Percentiles rank a stretch among this genome's conserved stretches.
phyloP scores from a whole-genome alignment of 53 echinoderm and acorn worm genomes.

The Patiria pectinifera region DNA sequence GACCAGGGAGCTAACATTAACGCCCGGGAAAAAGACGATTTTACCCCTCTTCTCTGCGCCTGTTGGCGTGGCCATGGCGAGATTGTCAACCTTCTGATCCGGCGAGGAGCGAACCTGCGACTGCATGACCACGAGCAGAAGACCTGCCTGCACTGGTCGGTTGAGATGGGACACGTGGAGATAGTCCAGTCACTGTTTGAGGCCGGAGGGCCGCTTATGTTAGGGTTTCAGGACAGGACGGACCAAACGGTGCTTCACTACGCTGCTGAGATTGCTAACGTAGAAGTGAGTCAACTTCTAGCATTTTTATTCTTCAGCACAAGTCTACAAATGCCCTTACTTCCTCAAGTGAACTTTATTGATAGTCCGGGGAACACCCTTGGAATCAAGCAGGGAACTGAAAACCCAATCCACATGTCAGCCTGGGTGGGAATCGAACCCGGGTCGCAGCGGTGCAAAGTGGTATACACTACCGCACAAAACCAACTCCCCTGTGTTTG shows the following conservation, averaged over 20 bases:
- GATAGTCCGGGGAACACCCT: too few relatives aligned
- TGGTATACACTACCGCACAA: too few relatives aligned
- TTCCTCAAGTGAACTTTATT: too few relatives aligned
- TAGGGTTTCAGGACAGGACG: slow-evolving; percentile 45
- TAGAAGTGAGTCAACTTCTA: slow-evolving; percentile 49
- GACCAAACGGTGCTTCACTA: slow-evolving; percentile 84
- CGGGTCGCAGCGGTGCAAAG: too few relatives aligned
- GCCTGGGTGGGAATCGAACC: too few relatives aligned
- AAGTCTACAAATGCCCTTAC: too few relatives aligned
- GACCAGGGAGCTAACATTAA: slow-evolving; percentile 43
- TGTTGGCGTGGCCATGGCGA: slow-evolving; percentile 85
- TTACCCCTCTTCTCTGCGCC: slow-evolving; percentile 79
- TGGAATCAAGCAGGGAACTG: too few relatives aligned
- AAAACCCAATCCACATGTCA: too few relatives aligned
- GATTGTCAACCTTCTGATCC: slow-evolving; percentile 59
- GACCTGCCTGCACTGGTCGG: slow-evolving; percentile 81
- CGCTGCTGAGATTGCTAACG: slow-evolving; percentile 76
- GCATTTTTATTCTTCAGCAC: neutral
- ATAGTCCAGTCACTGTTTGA: slow-evolving; percentile 64
- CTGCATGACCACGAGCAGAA: slow-evolving; percentile 71
- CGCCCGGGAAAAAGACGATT: slow-evolving; percentile 67
- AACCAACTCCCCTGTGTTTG: too few relatives aligned
- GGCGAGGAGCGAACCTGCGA: slow-evolving; percentile 57
- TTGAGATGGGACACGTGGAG: slow-evolving; percentile 81
- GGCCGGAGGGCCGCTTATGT: neutral